Percentiles rank a stretch among this genome's conserved stretches.
Conservation (phyloP, 2,888 invertebrate genomes). For the Eupithecia exiguata region DNA sequence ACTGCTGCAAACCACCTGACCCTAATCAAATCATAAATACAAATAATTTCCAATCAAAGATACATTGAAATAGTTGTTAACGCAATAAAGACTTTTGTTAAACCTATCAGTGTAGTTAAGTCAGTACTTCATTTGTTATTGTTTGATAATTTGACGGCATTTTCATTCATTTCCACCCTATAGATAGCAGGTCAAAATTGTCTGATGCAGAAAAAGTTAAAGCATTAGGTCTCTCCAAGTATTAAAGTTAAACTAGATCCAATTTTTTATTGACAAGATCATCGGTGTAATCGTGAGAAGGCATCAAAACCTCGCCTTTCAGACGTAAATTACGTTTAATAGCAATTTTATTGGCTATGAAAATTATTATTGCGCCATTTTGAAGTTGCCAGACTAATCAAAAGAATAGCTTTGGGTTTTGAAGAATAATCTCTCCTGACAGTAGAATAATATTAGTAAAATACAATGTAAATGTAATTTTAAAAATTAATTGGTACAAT, state of each 20-base stretch:
- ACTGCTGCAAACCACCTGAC: too few relatives aligned
- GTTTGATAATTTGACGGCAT: too few relatives aligned
- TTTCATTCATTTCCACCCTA: not conserved
- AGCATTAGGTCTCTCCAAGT: not conserved
- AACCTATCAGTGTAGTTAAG: too few relatives aligned
- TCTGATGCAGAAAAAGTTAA: not conserved
- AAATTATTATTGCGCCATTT: constrained; percentile 67
- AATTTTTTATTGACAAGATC: not conserved
- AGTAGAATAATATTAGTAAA: not conserved
- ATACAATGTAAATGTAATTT: not conserved
- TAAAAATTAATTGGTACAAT: not conserved
- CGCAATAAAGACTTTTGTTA: not conserved
- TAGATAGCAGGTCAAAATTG: not conserved
- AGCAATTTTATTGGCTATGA: constrained; percentile 64
- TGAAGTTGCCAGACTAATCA: constrained; percentile 63
- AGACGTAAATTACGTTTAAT: constrained; percentile 61
- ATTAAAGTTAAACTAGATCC: constrained; percentile 6
- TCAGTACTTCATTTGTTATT: too few relatives aligned
- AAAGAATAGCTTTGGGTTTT: constrained; percentile 62
- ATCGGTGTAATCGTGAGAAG: constrained; percentile 39
- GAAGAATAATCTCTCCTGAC: constrained; percentile 35
- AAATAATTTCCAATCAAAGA: not conserved
- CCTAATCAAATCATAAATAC: not conserved
- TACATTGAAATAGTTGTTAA: not conserved
- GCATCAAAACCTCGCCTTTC: constrained; percentile 43